Evolutionary conservation across 2,797 vertebrate species (phyloP), one percentile per base, ranked within the genome.

Genomic region (Australoheros facetus): DNA sequence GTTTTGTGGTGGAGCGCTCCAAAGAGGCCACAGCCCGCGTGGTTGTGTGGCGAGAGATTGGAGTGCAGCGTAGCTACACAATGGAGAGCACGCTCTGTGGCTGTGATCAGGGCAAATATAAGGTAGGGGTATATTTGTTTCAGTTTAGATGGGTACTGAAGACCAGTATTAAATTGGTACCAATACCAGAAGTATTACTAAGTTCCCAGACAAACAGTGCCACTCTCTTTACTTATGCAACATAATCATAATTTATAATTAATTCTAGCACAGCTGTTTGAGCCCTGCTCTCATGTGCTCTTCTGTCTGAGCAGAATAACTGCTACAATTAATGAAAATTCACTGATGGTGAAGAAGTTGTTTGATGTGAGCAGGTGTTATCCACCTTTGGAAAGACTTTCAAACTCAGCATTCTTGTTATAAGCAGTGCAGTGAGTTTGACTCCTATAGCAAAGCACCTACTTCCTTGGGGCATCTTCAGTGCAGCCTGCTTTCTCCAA

Each of bases 51-150:
- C 94, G 97, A 86, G 98, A 99, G 91, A 97, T 99, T 58, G 98
- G 98, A 37, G 97, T 99, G 7, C 97, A 98, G 54, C 97, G 97
- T 85, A 99, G 98, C 91, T 99, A 99, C 77, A 99, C 98, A 71
- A 99, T 99, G 98, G 98, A 99, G 93, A 99, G 98, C 91, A 99
- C 98, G 0, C 93, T 99, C 71, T 99, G 98, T 83, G 98, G 98
- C 53, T 99, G 98, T 82, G 98, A 99, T 90, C 98, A 99, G 90
- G 98, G 98, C 39, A 99, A 97, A 93, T 99, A 99, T 19, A 99
- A 99, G 96, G 98, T 99, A 93, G 55, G 86, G 17, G 13, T 74
- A 3, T 62, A n/a, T 73, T 45, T 71, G 56, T 37, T 56, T 57
- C 0, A 48, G 64, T 51, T n/a, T 48, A 5, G 3, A 8, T 69